These are phyloP conservation scores for Synanthedon formicaeformis DNA, from an alignment of 2,888 invertebrate species.

Conservation along the genomic window DNA sequence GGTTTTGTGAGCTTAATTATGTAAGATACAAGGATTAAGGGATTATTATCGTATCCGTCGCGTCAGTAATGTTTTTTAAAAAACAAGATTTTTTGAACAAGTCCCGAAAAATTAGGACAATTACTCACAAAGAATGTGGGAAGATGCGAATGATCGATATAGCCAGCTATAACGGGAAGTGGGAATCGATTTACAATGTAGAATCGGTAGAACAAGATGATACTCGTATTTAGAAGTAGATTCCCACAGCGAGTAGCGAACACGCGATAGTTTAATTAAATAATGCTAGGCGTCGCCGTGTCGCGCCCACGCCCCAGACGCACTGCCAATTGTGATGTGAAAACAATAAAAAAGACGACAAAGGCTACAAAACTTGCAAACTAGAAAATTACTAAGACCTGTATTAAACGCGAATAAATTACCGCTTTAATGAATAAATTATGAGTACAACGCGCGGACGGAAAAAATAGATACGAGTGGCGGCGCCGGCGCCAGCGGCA, in stretches of 20 bases:
- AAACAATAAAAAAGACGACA: constrained; percentile 38
- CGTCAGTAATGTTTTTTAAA: too few relatives aligned
- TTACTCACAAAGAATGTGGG: too few relatives aligned
- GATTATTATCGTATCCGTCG: too few relatives aligned
- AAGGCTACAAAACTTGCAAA: constrained; percentile 31
- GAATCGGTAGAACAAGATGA: too few relatives aligned
- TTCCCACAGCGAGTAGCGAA: constrained; percentile 22
- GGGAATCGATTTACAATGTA: too few relatives aligned
- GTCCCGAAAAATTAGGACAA: too few relatives aligned
- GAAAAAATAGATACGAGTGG: constrained; percentile 63
- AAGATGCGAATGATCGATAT: too few relatives aligned
- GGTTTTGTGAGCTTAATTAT: too few relatives aligned
- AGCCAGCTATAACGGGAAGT: too few relatives aligned
- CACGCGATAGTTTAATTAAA: constrained; percentile 41
- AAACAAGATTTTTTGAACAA: too few relatives aligned
- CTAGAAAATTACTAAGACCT: constrained; percentile 40
- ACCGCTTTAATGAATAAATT: constrained; percentile 63
- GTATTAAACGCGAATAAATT: constrained; percentile 47
- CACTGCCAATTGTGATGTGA: constrained; percentile 21
- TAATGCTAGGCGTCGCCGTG: constrained; percentile 18
- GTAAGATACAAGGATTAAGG: too few relatives aligned
- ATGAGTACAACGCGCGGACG: constrained; percentile 46
- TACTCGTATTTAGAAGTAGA: neutral
- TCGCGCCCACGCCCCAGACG: constrained; percentile 21
- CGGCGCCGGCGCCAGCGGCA: constrained; percentile 60